Conservation (phyloP, 1,140 invertebrate species). For the Penaeus chinensis region DNA sequence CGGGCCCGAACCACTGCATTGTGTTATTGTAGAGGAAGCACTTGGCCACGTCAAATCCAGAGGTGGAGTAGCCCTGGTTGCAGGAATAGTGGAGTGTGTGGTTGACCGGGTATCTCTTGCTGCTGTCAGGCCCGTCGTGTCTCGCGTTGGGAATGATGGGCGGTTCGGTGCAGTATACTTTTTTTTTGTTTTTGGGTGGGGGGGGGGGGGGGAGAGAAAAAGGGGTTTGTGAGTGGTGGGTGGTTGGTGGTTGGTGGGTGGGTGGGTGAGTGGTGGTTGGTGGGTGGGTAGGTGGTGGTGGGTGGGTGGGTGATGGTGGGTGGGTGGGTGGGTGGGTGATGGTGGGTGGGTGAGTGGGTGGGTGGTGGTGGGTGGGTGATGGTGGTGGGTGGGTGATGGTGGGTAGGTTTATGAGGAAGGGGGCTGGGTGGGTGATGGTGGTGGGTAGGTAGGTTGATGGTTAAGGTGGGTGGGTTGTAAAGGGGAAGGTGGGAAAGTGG, state of each 20-base stretch:
- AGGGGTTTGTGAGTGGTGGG: background rate
- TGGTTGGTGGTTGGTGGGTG: no score
- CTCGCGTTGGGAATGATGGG: slow-evolving; percentile 88
- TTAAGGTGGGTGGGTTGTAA: background rate
- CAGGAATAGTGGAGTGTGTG: slow-evolving; percentile 90
- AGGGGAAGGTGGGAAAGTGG: background rate
- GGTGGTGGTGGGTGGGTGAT: no score
- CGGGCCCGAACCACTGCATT: slow-evolving; percentile 93
- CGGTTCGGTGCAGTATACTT: slow-evolving; percentile 88
- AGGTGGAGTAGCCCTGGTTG: slow-evolving; percentile 86
- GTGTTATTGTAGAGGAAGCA: slow-evolving; percentile 89
- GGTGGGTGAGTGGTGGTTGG: background rate
- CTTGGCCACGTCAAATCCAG: slow-evolving; percentile 87
- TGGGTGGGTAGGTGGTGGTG: no score
- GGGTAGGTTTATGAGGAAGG: no score
- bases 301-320: background rate
- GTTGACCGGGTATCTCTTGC: slow-evolving; percentile 71
- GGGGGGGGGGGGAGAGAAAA: background rate
- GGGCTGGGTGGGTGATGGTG: no score
- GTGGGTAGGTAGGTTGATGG: no score
- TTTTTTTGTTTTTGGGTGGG: background rate
- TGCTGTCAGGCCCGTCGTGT: slow-evolving; percentile 79
- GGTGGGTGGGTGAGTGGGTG: background rate
- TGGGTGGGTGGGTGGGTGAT: background rate
- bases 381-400: no score